Evolutionary conservation across 35 echinoderm and acorn worm species (phyloP).

Genomic region (Ophioderma brevispina): DNA sequence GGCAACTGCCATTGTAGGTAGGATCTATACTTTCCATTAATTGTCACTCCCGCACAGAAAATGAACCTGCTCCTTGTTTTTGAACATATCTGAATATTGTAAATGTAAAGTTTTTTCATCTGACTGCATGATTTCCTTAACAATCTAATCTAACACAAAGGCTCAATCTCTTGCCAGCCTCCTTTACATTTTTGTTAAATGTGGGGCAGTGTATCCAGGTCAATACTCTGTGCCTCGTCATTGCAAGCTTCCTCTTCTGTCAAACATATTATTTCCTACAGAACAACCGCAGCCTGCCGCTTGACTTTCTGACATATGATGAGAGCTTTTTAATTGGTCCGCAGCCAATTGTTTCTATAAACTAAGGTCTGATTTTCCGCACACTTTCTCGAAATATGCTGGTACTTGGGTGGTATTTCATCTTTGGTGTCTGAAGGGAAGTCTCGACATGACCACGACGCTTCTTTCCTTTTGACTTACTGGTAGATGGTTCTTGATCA

Average conservation of each 20-base stretch:
- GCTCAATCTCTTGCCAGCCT: no score
- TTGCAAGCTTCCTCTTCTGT: not conserved
- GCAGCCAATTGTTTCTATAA: not conserved
- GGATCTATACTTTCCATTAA: no score
- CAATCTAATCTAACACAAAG: no score
- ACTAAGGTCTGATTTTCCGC: not conserved
- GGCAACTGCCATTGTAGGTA: no score
- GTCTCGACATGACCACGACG: not conserved
- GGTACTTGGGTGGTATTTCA: not conserved
- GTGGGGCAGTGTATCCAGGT: not conserved
- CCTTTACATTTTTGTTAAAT: no score
- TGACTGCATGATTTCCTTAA: no score
- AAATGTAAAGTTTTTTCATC: no score
- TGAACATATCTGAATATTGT: no score
- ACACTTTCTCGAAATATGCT: not conserved
- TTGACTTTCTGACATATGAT: constrained; percentile 4
- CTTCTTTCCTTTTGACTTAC: not conserved
- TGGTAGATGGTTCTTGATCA: not conserved
- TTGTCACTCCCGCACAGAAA: no score
- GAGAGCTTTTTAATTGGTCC: constrained; percentile 5
- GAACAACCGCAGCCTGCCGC: not conserved
- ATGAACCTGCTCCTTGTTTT: no score
- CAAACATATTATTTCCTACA: constrained; percentile 9
- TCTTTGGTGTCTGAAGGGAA: not conserved
- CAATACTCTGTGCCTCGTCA: not conserved